Evolutionary conservation across 1,140 invertebrate genomes (phyloP).

Genomic region (Vanessa atalanta): DNA sequence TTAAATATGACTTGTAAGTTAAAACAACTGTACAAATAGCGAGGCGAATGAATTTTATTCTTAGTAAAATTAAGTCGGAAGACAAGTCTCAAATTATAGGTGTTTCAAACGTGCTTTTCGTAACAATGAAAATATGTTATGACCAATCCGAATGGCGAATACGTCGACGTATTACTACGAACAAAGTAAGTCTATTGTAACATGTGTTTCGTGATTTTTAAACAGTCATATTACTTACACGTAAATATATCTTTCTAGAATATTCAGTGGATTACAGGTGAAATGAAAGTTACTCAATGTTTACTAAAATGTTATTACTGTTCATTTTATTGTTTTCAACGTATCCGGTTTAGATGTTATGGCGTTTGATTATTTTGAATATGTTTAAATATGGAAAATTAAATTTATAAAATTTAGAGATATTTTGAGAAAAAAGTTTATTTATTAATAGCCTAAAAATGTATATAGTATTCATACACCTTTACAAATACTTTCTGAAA

Average conservation of each 20-base stretch:
- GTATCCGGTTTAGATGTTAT: neutral
- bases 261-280: neutral
- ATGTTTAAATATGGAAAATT: neutral
- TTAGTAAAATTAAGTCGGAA: slow-evolving; percentile 40
- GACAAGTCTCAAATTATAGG: slow-evolving; percentile 43
- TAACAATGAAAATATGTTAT: slow-evolving; percentile 33
- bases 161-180: no score
- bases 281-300: slow-evolving; percentile 4
- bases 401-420: no score
- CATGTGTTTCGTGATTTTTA: slow-evolving; percentile 1
- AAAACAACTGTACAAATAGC: slow-evolving; percentile 58
- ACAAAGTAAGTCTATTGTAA: slow-evolving; percentile 15
- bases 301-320: neutral
- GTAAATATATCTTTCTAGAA: slow-evolving; percentile 15
- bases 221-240: neutral
- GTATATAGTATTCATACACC: no score
- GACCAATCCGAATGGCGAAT: neutral
- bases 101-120: neutral
- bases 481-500: no score
- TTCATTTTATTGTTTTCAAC: neutral
- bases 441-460: no score
- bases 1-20: slow-evolving; percentile 59
- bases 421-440: no score
- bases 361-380: neutral
- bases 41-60: slow-evolving; percentile 50